Percentiles rank a stretch among this genome's conserved stretches.
Evolutionary conservation across 1,140 invertebrate genomes (phyloP).

Genomic region (Anoplophora glabripennis): DNA sequence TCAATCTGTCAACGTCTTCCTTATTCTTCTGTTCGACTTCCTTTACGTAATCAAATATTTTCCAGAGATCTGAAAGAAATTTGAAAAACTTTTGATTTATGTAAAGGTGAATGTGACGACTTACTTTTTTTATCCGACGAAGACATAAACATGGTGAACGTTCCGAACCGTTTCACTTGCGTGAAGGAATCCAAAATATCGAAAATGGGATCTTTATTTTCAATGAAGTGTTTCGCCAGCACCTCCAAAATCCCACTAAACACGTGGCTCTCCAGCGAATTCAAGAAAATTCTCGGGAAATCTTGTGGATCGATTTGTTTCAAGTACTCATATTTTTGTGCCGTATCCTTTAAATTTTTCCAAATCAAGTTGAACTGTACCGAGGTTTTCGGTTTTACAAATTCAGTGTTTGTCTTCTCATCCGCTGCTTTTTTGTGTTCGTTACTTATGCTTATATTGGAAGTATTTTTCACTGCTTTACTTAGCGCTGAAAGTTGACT

Average conservation of each 20-base stretch:
- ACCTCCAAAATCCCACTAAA: slow-evolving; percentile 40
- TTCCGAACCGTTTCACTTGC: slow-evolving; percentile 37
- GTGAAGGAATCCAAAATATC: slow-evolving; percentile 31
- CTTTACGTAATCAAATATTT: slow-evolving; percentile 31
- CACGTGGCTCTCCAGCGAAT: slow-evolving; percentile 36
- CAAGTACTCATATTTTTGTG: slow-evolving; percentile 34
- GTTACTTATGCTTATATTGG: slow-evolving; percentile 20
- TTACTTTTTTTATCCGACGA: slow-evolving; percentile 41
- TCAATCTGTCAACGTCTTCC: slow-evolving; percentile 30
- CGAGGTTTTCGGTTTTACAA: slow-evolving; percentile 32
- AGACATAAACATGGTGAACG: slow-evolving; percentile 40
- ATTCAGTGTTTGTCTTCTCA: slow-evolving; percentile 13
- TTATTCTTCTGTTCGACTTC: slow-evolving; percentile 18
- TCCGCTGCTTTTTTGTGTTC: slow-evolving; percentile 17
- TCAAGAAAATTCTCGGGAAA: slow-evolving; percentile 37
- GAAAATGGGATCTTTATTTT: slow-evolving; percentile 28
- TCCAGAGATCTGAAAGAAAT: slow-evolving; percentile 36
- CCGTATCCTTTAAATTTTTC: slow-evolving; percentile 29
- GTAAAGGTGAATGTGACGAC: slow-evolving; percentile 13
- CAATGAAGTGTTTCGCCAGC: slow-evolving; percentile 30
- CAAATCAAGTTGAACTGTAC: slow-evolving; percentile 40
- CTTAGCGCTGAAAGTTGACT: neutral
- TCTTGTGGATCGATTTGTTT: slow-evolving; percentile 34
- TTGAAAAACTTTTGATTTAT: slow-evolving; percentile 1
- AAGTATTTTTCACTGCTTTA: slow-evolving; percentile 29